Conservation (phyloP, 2,113 vertebrate genomes). For the Sebastes schlegelii region DNA sequence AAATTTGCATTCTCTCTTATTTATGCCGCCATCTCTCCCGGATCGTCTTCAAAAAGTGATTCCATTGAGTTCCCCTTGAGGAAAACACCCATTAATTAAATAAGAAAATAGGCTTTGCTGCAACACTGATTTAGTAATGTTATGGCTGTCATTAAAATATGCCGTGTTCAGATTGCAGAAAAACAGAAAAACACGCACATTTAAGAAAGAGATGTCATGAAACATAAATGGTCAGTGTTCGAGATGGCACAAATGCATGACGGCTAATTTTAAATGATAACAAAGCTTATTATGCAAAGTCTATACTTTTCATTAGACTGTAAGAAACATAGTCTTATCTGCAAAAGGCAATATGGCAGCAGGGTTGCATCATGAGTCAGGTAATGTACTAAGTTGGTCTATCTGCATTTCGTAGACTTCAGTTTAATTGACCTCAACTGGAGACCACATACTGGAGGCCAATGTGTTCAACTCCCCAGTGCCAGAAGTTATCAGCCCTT, state of each 20-base stretch:
- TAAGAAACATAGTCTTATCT: constrained; percentile 11
- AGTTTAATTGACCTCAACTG: constrained; percentile 11
- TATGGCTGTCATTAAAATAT: constrained; percentile 56
- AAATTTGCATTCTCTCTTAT: constrained; percentile 74
- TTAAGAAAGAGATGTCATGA: constrained; percentile 31
- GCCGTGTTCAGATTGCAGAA: constrained; percentile 21
- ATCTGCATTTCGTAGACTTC: constrained; percentile 51
- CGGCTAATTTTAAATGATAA: constrained; percentile 6
- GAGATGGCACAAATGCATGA: constrained; percentile 32
- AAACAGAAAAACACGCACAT: constrained; percentile 43
- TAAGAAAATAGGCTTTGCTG: constrained; percentile 58
- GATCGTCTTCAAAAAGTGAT: constrained; percentile 66
- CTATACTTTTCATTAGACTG: constrained; percentile 11
- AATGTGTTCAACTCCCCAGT: constrained; percentile 19
- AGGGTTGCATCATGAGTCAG: constrained; percentile 27
- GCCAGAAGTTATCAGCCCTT: constrained; percentile 15
- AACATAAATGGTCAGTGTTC: background rate
- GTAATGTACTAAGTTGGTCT: constrained; percentile 19
- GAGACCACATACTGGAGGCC: background rate
- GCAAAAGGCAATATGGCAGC: constrained; percentile 3
- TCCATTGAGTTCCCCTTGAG: constrained; percentile 46
- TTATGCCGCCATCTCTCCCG: constrained; percentile 54
- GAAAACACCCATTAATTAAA: constrained; percentile 68
- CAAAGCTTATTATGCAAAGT: constrained; percentile 16
- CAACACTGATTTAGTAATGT: constrained; percentile 67